Base-by-base conservation (phyloP, 2,888 invertebrate genomes). In the Euproctis similis region DNA sequence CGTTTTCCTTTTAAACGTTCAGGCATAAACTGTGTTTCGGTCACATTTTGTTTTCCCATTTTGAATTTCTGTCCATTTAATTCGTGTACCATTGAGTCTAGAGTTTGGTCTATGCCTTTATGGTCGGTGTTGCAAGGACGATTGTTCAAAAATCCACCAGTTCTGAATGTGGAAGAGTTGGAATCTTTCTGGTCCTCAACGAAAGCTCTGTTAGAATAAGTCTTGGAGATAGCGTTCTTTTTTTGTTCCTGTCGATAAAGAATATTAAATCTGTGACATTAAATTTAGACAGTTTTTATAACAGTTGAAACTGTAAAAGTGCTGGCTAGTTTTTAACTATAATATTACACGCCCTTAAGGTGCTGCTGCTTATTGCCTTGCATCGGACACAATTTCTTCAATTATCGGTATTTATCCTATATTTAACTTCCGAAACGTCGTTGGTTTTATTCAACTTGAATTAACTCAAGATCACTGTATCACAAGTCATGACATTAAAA, bases 71-170 rank as follows among this genome's bases (percentile, higher is more conserved):
- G 36, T 30, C 61, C 63, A 35, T 68, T 65, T 2, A 80, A 58
- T 8, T 80, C 74, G 1, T 56, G 38, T 1, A 59, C 65, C 62
- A 84, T 68, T 46, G 70, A 60, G 59, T 77, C 72, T 35, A 84
- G 44, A 30, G 71, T 60, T 39, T 63, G 53, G 30, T 76, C 72
- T 0, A 80, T 53, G 3, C 71, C 68, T 46, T 73, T 72, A 11
- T 3, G 22, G 2, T 64, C 64, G 0, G 68, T 59, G 57, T 72
- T 70, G 50, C 67, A 62, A 42, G 70, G 61, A 1, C 71, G 55
- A 26, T 66, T 70, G 47, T 75, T 77, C 2, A 82, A 45, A 38
- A 78, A 56, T 3, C 81, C 82, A 23, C 59, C 57, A 24, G 60
- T 67, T 47, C 43, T 60, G 12, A 59, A 53, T 0, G 50, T 35